Conservation (phyloP, 2,797 vertebrate genomes). For the Avahi laniger region DNA sequence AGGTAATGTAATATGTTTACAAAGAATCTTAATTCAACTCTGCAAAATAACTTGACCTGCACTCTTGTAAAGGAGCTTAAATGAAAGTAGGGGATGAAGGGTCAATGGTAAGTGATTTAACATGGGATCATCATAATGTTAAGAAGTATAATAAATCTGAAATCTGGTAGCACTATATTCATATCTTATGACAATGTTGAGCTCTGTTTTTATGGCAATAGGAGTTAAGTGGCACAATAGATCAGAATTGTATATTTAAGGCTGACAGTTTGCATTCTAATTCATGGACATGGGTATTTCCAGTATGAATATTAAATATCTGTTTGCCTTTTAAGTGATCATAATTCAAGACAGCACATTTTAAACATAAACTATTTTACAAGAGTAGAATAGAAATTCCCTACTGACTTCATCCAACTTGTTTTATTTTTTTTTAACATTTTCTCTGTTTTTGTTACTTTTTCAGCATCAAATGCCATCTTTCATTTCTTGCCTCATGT, state of each 20-base stretch:
- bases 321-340: slow-evolving; percentile 59
- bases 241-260: not conserved
- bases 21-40: slow-evolving; percentile 11
- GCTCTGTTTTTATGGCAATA: slow-evolving; percentile 39
- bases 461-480: not conserved
- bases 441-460: not conserved
- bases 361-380: slow-evolving; percentile 48
- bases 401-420: not conserved
- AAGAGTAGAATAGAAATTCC: slow-evolving; percentile 62
- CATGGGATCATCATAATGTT: not conserved
- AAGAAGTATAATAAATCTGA: slow-evolving; percentile 32
- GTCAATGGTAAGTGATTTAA: slow-evolving; percentile 18
- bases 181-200: not conserved
- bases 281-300: slow-evolving; percentile 61
- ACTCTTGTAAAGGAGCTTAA: not conserved
- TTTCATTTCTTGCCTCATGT: not conserved
- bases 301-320: slow-evolving; percentile 63
- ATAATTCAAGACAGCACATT: slow-evolving; percentile 61
- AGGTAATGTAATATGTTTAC: not conserved
- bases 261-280: slow-evolving; percentile 62
- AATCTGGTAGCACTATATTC: not conserved
- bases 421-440: not conserved
- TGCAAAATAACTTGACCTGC: not conserved
- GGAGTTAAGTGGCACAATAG: slow-evolving; percentile 19
- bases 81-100: not conserved